Evolutionary conservation across 2,888 invertebrate genomes (phyloP), one percentile per base, ranked within the genome.

Genomic region (Cetonia aurata): DNA sequence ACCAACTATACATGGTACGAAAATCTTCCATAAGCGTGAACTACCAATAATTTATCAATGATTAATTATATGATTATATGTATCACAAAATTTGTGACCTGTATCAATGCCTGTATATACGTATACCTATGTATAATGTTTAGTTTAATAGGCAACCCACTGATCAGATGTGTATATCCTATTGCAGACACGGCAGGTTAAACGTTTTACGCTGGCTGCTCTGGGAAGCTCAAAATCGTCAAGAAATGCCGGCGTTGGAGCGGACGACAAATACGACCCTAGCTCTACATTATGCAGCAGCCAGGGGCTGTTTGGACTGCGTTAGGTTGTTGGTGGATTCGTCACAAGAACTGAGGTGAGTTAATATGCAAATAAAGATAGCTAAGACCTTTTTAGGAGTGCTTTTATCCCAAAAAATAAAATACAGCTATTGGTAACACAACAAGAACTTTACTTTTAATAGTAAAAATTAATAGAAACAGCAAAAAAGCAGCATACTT

Each of bases 271-370:
- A 77, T 86, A 86, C 67, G 83, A 94, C 93, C 72, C 87, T 95
- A 77, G 94, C 95, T 75, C 88, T 96, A 72, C 95, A 96, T 85
- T 95, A 95, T 85, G 95, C 95, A 12, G 93, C 94, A 37, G 94
- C 94, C 70, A 88, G 94, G 76, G 95, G 95, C 74, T 94, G 94
- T 83, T 87, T 95, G 77, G 94, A 95, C 84, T 94, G 94, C 84
- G 94, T 95, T 78, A 89, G 93, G 77, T 87, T 95, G 17, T 87
- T 94, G 53, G 91, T 93, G 44, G 93, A 93, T 83, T 91, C 93
- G 62, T 90, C 93, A 74, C 89, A 92, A 66, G 93, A 93, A 80
- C 90, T 93, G 80, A 93, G 92, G 93, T 94, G 85, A 86, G 85
- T 82, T 25, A 25, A 25, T 25, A 3, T 25, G 25, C 4, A 25